Conservation (phyloP, 2,113 vertebrate species). For the Erpornis zantholeuca region DNA sequence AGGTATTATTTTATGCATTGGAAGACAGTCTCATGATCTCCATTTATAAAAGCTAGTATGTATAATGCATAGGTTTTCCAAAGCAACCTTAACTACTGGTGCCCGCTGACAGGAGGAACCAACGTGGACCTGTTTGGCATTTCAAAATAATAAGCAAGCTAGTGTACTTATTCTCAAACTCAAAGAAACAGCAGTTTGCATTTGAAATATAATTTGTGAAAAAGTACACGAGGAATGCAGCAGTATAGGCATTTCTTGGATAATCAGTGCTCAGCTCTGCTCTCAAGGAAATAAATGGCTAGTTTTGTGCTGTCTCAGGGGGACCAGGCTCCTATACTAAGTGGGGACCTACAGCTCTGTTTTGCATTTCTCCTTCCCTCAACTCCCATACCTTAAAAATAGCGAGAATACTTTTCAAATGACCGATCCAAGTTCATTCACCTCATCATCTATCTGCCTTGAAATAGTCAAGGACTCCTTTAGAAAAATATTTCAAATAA, state of each 20-base stretch:
- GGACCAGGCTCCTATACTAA: neutral
- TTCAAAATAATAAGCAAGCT: neutral
- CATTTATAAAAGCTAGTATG: neutral
- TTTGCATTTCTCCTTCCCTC: neutral
- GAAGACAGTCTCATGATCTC: neutral
- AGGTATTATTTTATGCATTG: neutral
- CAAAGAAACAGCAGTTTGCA: neutral
- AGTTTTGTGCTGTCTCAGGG: neutral
- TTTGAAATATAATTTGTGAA: neutral
- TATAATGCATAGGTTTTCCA: neutral
- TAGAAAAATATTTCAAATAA: neutral
- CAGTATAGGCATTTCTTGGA: neutral
- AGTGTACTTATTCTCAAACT: neutral
- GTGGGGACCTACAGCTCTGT: neutral
- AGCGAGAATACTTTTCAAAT: neutral
- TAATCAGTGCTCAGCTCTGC: neutral
- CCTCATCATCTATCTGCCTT: neutral
- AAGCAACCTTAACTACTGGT: neutral
- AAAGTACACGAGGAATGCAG: neutral
- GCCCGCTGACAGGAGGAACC: neutral
- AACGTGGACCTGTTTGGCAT: neutral
- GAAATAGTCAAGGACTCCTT: neutral
- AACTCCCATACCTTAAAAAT: neutral
- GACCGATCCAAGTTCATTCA: neutral
- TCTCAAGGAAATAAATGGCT: neutral